Conservation (phyloP, 2,797 vertebrate species). For the Lutjanus campechanus region DNA sequence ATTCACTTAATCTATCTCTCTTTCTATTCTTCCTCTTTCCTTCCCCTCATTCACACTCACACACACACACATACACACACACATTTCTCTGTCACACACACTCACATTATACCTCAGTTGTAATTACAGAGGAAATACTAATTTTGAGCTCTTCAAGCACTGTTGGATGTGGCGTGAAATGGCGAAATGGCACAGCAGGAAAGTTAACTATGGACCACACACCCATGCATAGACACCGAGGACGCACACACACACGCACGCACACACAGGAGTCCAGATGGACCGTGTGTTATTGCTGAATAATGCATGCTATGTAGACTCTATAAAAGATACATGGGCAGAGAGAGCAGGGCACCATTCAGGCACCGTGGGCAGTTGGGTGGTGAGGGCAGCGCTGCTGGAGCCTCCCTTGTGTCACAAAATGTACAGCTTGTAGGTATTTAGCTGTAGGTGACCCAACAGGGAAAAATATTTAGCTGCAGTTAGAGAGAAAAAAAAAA, state of each 20-base stretch:
- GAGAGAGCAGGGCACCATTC: slow-evolving; percentile 69
- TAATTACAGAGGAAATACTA: slow-evolving; percentile 78
- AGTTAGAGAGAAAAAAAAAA: slow-evolving; percentile 26
- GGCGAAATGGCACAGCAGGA: slow-evolving; percentile 68
- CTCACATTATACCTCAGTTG: slow-evolving; percentile 55
- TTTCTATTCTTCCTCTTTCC: slow-evolving; percentile 46
- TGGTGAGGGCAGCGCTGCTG: slow-evolving; percentile 50
- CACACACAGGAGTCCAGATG: slow-evolving; percentile 73
- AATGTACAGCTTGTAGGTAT: slow-evolving; percentile 54
- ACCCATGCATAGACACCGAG: slow-evolving; percentile 47
- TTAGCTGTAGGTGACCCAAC: slow-evolving; percentile 66
- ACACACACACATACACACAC: slow-evolving; percentile 11
- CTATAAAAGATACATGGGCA: slow-evolving; percentile 86
- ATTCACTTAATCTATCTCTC: slow-evolving; percentile 67
- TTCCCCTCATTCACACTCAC: not conserved
- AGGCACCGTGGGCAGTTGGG: slow-evolving; percentile 59
- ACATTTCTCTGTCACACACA: slow-evolving; percentile 28
- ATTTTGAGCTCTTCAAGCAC: slow-evolving; percentile 76
- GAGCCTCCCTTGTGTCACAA: slow-evolving; percentile 55
- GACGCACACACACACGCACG: slow-evolving; percentile 48
- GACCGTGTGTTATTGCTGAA: slow-evolving; percentile 85
- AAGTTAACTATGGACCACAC: slow-evolving; percentile 73
- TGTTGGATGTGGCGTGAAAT: slow-evolving; percentile 79
- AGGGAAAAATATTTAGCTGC: slow-evolving; percentile 56
- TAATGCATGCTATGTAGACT: slow-evolving; percentile 88